Conservation (phyloP, 1,140 invertebrate genomes). For the Papilio polytes region DNA sequence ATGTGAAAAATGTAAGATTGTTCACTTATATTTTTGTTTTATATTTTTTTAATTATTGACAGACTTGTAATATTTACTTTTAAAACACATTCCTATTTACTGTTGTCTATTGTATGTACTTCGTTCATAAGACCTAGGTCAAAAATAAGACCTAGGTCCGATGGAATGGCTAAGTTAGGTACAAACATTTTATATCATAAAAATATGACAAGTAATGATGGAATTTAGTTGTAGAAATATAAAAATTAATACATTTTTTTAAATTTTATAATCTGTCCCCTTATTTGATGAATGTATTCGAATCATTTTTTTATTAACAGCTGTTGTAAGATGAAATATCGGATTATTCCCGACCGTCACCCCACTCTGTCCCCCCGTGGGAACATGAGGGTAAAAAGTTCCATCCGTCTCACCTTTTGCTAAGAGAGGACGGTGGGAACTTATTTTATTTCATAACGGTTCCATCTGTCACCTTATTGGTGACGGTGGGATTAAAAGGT, state of each 20-base stretch:
- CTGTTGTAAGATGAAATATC: neutral
- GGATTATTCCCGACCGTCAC: too few relatives aligned
- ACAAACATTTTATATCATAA: neutral
- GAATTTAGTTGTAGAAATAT: neutral
- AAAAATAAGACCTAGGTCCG: neutral
- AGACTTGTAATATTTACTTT: neutral
- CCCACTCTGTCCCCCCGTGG: too few relatives aligned
- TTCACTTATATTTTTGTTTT: neutral
- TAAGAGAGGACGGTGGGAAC: too few relatives aligned
- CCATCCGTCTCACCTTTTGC: too few relatives aligned
- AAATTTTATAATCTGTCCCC: neutral
- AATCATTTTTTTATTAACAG: neutral
- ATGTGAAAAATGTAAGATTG: neutral
- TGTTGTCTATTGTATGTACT: neutral
- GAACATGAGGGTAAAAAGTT: too few relatives aligned
- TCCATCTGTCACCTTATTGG: too few relatives aligned
- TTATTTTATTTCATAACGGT: too few relatives aligned
- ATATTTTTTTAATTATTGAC: neutral
- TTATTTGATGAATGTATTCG: neutral
- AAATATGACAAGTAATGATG: too few relatives aligned
- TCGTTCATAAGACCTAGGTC: too few relatives aligned
- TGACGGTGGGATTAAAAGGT: too few relatives aligned
- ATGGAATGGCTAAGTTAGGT: neutral
- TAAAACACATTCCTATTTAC: slow-evolving; percentile 30
- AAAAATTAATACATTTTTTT: too few relatives aligned